Evolutionary conservation across 2,888 invertebrate species (phyloP).

Genomic region (Ernsta delagoae): DNA sequence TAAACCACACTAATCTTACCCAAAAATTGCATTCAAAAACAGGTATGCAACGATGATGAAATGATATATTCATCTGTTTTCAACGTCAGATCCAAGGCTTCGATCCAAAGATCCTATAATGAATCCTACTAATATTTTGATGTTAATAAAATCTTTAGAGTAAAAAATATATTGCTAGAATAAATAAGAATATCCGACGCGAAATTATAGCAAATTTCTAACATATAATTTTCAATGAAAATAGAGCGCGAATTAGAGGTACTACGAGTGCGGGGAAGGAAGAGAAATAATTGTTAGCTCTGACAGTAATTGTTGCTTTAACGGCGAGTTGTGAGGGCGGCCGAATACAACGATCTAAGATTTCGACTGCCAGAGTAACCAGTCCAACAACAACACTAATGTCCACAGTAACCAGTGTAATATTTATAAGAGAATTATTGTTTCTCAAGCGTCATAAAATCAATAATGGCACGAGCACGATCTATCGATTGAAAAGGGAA

Average conservation of each 20-base stretch:
- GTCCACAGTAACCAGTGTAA: constrained; percentile 41
- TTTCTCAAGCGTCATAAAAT: constrained; percentile 32
- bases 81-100: too few relatives aligned
- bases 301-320: constrained; percentile 56
- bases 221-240: constrained; percentile 58
- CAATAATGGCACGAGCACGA: constrained; percentile 36
- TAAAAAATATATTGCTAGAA: too few relatives aligned
- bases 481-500: constrained; percentile 36
- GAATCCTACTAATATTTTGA: too few relatives aligned
- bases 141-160: too few relatives aligned
- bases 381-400: constrained; percentile 2
- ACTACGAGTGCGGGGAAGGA: constrained; percentile 48
- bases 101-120: too few relatives aligned
- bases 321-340: constrained; percentile 54
- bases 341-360: constrained; percentile 39
- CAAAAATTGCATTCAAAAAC: too few relatives aligned
- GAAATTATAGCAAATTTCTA: constrained; percentile 60
- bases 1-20: too few relatives aligned
- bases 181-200: constrained; percentile 16
- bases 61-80: too few relatives aligned
- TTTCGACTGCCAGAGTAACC: constrained; percentile 41
- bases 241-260: constrained; percentile 53
- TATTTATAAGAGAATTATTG: constrained; percentile 38
- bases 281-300: constrained; percentile 60
- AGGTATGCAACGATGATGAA: too few relatives aligned